phyloP scores from a whole-genome alignment of 2,113 vertebrate species.

The Microtus pennsylvanicus region DNA sequence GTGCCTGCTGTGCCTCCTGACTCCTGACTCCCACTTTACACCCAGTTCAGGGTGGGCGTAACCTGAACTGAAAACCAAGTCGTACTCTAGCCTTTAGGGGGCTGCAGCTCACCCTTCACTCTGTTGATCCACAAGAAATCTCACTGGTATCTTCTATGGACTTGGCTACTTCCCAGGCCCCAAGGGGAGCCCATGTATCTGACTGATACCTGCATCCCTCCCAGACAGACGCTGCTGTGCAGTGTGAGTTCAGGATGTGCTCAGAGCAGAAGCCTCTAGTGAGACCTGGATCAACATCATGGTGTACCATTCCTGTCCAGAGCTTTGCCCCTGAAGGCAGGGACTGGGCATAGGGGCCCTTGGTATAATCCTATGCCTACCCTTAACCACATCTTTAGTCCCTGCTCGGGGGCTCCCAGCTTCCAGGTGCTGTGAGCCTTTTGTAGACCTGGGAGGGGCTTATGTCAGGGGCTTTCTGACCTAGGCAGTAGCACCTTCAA shows the following conservation, averaged over 20 bases:
- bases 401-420: fast-evolving
- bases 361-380: fast-evolving
- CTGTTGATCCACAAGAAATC: fast-evolving
- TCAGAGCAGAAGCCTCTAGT: neutral
- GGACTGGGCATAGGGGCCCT: neutral
- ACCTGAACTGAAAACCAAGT: neutral
- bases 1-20: neutral
- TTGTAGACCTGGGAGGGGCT: fast-evolving
- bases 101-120: fast-evolving
- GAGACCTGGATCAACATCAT: neutral
- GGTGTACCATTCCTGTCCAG: neutral
- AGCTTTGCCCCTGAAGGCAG: no score
- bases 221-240: neutral
- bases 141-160: neutral
- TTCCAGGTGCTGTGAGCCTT: no score
- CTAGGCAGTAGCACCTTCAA: neutral
- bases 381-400: fast-evolving
- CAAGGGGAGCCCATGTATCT: neutral
- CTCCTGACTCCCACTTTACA: neutral
- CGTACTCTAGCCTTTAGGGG: neutral
- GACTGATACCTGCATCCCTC: neutral
- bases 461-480: fast-evolving
- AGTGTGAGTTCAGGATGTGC: neutral
- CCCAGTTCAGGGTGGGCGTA: fast-evolving
- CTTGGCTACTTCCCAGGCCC: neutral